These are phyloP conservation scores for Papilio aristodemus DNA, from an alignment of 1,140 invertebrate species.

Conservation along the genomic window DNA sequence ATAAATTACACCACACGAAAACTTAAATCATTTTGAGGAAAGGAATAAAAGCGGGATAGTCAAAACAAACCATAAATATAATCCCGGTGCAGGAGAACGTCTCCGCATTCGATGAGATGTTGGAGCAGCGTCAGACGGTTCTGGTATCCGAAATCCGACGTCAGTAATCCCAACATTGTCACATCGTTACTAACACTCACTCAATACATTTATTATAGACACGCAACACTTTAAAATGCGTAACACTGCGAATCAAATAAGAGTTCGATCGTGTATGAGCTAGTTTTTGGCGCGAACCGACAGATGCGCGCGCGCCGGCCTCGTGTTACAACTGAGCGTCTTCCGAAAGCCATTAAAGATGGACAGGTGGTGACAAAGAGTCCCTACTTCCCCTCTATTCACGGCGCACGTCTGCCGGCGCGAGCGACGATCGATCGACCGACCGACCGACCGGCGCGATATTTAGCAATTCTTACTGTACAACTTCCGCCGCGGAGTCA, in stretches of 20 bases:
- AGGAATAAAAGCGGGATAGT: not conserved
- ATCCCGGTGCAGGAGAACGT: constrained; percentile 60
- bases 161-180: constrained; percentile 71
- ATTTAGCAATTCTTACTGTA: constrained; percentile 22
- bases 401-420: constrained; percentile 42
- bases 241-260: constrained; percentile 6
- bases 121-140: constrained; percentile 66
- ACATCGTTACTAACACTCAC: constrained; percentile 36
- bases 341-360: constrained; percentile 69
- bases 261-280: constrained; percentile 31
- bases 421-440: constrained; percentile 43
- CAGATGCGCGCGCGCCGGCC: constrained; percentile 67
- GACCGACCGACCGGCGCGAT: constrained; percentile 39
- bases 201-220: not conserved
- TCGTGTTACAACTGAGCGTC: constrained; percentile 60
- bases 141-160: constrained; percentile 68
- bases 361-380: constrained; percentile 74
- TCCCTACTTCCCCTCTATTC: constrained; percentile 63
- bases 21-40: not conserved
- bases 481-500: constrained; percentile 4
- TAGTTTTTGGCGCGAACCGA: constrained; percentile 61
- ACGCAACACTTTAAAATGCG: not conserved
- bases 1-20: not conserved
- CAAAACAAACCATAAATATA: constrained; percentile 60
- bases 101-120: constrained; percentile 71